These are phyloP conservation scores for Chaetodon auriga DNA, from an alignment of 2,113 vertebrate species.

Conservation along the genomic window DNA sequence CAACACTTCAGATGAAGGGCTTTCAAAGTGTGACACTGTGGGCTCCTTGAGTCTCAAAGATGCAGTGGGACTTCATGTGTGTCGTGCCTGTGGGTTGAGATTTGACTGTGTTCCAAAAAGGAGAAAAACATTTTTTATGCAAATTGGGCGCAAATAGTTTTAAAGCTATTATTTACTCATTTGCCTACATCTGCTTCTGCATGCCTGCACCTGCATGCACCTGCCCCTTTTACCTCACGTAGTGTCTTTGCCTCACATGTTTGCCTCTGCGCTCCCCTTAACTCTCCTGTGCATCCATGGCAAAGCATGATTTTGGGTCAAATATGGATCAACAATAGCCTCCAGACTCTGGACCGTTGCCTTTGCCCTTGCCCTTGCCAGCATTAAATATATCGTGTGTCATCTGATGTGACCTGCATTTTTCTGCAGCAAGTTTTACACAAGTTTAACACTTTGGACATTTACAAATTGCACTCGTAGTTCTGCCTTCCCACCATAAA, in stretches of 20 bases:
- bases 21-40: background rate
- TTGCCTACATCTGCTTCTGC: background rate
- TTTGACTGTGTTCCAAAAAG: background rate
- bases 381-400: background rate
- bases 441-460: constrained; percentile 31
- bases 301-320: background rate
- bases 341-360: background rate
- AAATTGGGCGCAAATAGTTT: background rate
- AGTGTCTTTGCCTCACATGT: background rate
- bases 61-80: background rate
- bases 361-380: background rate
- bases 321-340: background rate
- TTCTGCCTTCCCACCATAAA: background rate
- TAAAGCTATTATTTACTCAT: background rate
- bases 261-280: background rate
- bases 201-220: background rate
- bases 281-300: background rate
- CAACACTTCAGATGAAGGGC: background rate
- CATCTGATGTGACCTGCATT: constrained; percentile 6
- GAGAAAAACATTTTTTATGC: background rate
- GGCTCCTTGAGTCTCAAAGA: background rate
- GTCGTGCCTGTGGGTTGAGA: background rate
- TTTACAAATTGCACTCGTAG: constrained; percentile 43
- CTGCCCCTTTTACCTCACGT: background rate
- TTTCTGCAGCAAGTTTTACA: background rate